phyloP scores from a whole-genome alignment of 35 echinoderm and acorn worm genomes.

The Lytechinus pictus region DNA sequence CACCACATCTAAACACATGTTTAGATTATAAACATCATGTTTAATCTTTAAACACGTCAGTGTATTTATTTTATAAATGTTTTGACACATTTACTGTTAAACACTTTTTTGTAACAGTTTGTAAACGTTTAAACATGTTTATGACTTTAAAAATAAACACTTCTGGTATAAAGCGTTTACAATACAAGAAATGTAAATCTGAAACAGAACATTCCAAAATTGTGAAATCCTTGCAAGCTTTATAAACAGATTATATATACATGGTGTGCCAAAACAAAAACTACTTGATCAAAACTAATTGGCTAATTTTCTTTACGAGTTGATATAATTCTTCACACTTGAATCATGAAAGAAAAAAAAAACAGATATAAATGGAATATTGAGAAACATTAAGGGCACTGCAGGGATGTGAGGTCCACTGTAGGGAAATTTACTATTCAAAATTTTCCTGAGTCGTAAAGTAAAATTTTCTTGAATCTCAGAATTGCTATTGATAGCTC shows the following conservation, averaged over 20 bases:
- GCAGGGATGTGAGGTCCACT: too few species aligned
- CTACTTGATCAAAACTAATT: too few species aligned
- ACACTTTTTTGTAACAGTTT: conserved; percentile 31
- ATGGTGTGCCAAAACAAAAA: too few species aligned
- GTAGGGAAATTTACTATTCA: too few species aligned
- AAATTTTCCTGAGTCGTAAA: too few species aligned
- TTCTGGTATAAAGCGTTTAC: background rate
- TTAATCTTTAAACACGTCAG: conserved; percentile 25
- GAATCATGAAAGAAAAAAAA: too few species aligned
- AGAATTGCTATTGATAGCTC: background rate
- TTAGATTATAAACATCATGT: conserved; percentile 21
- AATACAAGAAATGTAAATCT: conserved; percentile 34
- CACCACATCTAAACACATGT: background rate
- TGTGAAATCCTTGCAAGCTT: background rate
- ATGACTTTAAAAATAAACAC: conserved; percentile 34
- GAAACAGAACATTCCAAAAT: conserved; percentile 25
- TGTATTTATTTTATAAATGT: conserved; percentile 35
- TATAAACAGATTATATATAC: conserved; percentile 4
- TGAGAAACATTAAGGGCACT: too few species aligned
- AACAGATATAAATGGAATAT: too few species aligned
- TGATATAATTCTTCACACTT: too few species aligned
- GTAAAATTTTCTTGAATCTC: too few species aligned
- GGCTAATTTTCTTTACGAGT: too few species aligned
- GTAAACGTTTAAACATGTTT: conserved; percentile 25
- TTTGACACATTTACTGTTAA: conserved; percentile 15